Base-by-base conservation (phyloP, 1,140 invertebrate species). In the Drepana arcuata region DNA sequence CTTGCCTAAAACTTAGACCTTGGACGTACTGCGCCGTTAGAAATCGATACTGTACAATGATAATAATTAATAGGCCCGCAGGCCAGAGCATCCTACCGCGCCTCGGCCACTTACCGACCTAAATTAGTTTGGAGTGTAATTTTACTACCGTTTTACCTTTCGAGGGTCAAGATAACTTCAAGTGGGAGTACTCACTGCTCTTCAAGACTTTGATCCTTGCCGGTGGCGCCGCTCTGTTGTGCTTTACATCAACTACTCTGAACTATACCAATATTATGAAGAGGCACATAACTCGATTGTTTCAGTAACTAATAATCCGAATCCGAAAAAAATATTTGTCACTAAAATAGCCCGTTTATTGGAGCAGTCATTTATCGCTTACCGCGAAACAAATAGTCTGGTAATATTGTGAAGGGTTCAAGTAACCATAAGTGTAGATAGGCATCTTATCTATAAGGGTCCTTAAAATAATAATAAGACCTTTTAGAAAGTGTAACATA, bases 91-190 rank as follows among this genome's bases (percentile, higher is more conserved):
- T 53, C 41, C 48, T n/a, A n/a, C 53, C 34, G 50, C 40, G 40
- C 34, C 39, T 38, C 29, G 40, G 48, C 32, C 66, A 65, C 71
- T 78, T 60, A 57, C n/a, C 42, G 35, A 23, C 43, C 47, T 51
- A 55, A 58, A 62, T 61, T 63, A 36, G 31, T 69, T 59, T 72
- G 42, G 48, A 73, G 67, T 65, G 60, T 73, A 72, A 77, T 63
- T 77, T 81, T 74, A 77, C 59, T 72, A 68, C 60, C 64, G 68
- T 73, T 72, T 70, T 74, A 74, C 68, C 62, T 66, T 54, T 77
- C 66, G 51, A 74, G 68, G 62, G 60, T 58, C 60, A 47, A 56
- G 73, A 77, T 78, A 81, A 78, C 39, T 41, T 71, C 60, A 46
- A 72, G 64, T 54, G 59, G 40, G 37, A 40, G 49, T 41, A 41